A percentile compares a stretch with the other conserved stretches of the same genome.
Evolutionary conservation across 2,888 invertebrate species (phyloP).

Genomic region (Troilus luridus): DNA sequence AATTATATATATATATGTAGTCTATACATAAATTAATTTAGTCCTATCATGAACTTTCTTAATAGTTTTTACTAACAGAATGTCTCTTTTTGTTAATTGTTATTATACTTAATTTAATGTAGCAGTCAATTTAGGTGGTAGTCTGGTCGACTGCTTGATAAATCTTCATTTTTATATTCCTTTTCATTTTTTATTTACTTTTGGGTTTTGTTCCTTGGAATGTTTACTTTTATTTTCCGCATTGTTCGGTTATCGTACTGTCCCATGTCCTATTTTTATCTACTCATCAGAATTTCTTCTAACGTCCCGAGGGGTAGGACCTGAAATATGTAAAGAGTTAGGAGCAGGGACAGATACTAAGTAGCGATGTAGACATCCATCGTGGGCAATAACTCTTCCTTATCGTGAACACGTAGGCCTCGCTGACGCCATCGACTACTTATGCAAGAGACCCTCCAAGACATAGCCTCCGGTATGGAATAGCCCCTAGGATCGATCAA

Average conservation of each 20-base stretch:
- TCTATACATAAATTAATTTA: too few species aligned
- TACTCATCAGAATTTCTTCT: neutral
- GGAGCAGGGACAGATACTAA: slow-evolving; percentile 10
- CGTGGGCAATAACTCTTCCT: slow-evolving; percentile 24
- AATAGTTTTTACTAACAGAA: too few species aligned
- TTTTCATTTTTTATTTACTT: neutral
- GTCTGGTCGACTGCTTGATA: too few species aligned
- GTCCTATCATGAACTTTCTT: too few species aligned
- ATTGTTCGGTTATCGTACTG: neutral
- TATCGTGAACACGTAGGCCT: slow-evolving; percentile 19
- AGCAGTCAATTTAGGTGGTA: too few species aligned
- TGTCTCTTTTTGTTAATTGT: too few species aligned
- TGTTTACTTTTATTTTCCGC: neutral
- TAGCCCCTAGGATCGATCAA: neutral
- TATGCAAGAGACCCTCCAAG: neutral
- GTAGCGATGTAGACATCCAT: slow-evolving; percentile 22
- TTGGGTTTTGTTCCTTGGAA: neutral
- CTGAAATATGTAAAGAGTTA: slow-evolving; percentile 21
- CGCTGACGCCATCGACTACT: slow-evolving; percentile 15
- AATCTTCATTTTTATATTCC: too few species aligned
- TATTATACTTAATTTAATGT: too few species aligned
- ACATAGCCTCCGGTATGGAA: neutral
- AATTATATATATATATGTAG: too few species aligned
- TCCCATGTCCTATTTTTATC: neutral
- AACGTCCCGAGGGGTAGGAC: neutral